phyloP scores from a whole-genome alignment of 64 coral and sea anemone species.

The Hydrozoanthus tunicans region DNA sequence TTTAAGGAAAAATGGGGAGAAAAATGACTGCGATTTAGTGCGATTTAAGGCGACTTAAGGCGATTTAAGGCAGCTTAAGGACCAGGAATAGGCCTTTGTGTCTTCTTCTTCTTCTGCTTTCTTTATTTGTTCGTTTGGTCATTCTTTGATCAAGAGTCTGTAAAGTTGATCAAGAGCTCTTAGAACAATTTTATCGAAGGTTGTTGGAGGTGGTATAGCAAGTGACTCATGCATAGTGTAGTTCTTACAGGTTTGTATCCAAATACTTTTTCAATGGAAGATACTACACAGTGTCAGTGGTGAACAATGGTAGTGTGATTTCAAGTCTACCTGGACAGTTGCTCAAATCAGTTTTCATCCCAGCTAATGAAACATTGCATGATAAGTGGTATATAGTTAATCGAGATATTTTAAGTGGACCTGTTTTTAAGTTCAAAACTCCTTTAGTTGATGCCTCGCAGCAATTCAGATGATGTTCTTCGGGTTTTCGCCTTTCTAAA shows the following conservation, averaged over 20 bases:
- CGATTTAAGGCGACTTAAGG: no score
- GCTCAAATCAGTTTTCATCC: background rate
- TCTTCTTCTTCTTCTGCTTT: background rate
- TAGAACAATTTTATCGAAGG: background rate
- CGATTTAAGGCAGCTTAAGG: no score
- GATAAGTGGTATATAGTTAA: constrained; percentile 48
- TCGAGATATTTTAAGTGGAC: background rate
- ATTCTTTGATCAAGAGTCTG: constrained; percentile 21
- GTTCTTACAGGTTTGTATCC: background rate
- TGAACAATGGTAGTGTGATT: constrained; percentile 45
- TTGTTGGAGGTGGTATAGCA: constrained; percentile 8
- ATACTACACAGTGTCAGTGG: background rate
- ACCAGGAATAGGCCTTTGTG: background rate
- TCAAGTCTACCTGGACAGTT: constrained; percentile 23
- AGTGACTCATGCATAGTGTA: constrained; percentile 11
- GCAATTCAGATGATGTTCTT: no score
- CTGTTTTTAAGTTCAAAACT: background rate
- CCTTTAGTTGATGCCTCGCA: constrained; percentile 37
- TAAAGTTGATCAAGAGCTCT: constrained; percentile 27
- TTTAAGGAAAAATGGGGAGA: no score
- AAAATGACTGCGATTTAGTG: no score
- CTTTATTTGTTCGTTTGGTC: no score
- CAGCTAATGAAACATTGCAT: constrained; percentile 52
- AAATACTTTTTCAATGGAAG: background rate
- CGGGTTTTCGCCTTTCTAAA: no score